Evolutionary conservation across 2,888 invertebrate genomes (phyloP), one percentile per base, ranked within the genome.

Genomic region (Hydrotaea cyrtoneurina): DNA sequence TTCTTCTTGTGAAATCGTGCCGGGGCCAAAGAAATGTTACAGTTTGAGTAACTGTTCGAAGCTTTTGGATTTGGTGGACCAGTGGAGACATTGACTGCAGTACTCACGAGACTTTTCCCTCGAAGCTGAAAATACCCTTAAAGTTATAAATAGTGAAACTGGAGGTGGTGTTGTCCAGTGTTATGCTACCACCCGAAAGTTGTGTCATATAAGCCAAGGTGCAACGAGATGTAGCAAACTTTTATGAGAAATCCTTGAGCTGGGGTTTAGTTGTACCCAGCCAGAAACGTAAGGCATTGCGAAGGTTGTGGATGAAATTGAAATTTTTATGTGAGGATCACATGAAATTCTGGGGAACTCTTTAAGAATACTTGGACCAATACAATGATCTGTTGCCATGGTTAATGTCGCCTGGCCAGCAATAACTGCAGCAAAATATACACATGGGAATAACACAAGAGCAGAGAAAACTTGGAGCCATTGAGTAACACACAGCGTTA

Each of bases 301-400:
- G 89, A 93, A 94, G 76, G 93, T 94, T 86, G 94, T 96, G 57
- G 95, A 96, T 87, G 95, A 96, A 89, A 93, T 97, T 86, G 96
- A 96, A 92, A 95, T 95, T 89, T 94, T 95, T 86, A 96, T 96
- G 91, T 78, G 95, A 95, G 89, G 95, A 95, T 89, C 95, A 95
- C 87, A 92, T 95, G 71, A 93, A 95, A 87, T 94, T 95, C n/a
- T 94, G 95, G 78, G 93, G 94, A 87, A 95, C 95, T n/a, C 92
- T 96, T 19, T 94, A 94, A 78, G 93, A 93, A 75, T 96, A 96
- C 92, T 93, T 95, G 31, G 94, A 95, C 69, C 94, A 94, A 89
- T 95, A 95, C 89, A 95, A 95, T 86, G 94, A 94, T 90, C 92
- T 97, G 46, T 94, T 95, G 85, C 94, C 94, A n/a, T 97, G 97